These are phyloP conservation scores for Euspilapteryx auroguttella DNA, from an alignment of 2,888 invertebrate species.

Conservation along the genomic window DNA sequence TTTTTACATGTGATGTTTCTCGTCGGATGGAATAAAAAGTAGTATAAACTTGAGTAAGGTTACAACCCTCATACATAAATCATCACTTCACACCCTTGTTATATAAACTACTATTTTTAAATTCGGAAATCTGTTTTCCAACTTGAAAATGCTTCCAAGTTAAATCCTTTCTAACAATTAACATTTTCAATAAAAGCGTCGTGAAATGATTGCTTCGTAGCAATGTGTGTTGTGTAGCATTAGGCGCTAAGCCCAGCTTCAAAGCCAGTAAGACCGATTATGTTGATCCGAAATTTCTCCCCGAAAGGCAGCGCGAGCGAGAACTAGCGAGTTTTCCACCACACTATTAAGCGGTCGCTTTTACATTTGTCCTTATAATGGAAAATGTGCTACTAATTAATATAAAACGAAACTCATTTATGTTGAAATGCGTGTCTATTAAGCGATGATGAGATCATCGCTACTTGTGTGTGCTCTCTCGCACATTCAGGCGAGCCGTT, in stretches of 20 bases:
- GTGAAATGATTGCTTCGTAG: too few species aligned
- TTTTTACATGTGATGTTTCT: too few species aligned
- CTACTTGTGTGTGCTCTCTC: slow-evolving; percentile 33
- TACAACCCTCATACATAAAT: too few species aligned
- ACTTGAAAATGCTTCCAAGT: too few species aligned
- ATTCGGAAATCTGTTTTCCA: too few species aligned
- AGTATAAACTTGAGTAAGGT: too few species aligned
- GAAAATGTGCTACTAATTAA: slow-evolving; percentile 62
- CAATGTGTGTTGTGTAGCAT: too few species aligned
- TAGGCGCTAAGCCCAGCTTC: slow-evolving; percentile 50
- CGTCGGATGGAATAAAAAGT: too few species aligned
- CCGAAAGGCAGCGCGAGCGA: slow-evolving; percentile 56
- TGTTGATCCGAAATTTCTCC: slow-evolving; percentile 61
- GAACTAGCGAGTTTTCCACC: slow-evolving; percentile 62
- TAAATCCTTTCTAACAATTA: too few species aligned
- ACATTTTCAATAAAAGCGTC: too few species aligned
- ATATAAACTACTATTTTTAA: too few species aligned
- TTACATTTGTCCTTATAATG: slow-evolving; percentile 63
- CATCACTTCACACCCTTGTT: too few species aligned
- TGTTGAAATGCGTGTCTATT: slow-evolving; percentile 58
- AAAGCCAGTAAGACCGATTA: slow-evolving; percentile 61
- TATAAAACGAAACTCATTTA: slow-evolving; percentile 60
- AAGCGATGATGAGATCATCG: slow-evolving; percentile 49
- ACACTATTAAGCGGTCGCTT: slow-evolving; percentile 60
- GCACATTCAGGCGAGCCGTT: slow-evolving; percentile 24